Evolutionary conservation across 2,888 invertebrate genomes (phyloP).

Genomic region (Atrina japonica): DNA sequence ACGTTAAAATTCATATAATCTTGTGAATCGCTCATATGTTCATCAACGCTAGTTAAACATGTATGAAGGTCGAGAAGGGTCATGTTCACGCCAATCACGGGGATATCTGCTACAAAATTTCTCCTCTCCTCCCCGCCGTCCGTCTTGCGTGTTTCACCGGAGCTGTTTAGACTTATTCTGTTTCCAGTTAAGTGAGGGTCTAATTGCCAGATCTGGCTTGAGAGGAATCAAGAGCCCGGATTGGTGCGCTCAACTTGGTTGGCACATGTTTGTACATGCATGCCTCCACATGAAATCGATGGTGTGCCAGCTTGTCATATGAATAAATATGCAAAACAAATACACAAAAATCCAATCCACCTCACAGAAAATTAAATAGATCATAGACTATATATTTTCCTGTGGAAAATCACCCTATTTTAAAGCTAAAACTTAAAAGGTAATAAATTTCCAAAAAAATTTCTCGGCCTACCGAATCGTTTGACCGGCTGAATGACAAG

Average conservation of each 20-base stretch:
- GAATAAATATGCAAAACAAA: constrained; percentile 35
- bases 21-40: constrained; percentile 64
- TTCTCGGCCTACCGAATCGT: constrained; percentile 56
- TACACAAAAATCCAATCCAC: constrained; percentile 31
- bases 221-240: constrained; percentile 57
- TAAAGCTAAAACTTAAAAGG: constrained; percentile 9
- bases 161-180: constrained; percentile 47
- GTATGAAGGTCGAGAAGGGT: constrained; percentile 74
- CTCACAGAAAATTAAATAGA: too few relatives aligned
- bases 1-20: constrained; percentile 68
- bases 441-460: constrained; percentile 61
- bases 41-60: constrained; percentile 64
- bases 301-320: constrained; percentile 53
- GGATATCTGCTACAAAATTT: constrained; percentile 48
- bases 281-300: constrained; percentile 73
- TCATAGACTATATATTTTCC: too few relatives aligned
- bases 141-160: constrained; percentile 23
- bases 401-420: too few relatives aligned
- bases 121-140: constrained; percentile 34
- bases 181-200: constrained; percentile 60
- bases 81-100: constrained; percentile 51
- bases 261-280: constrained; percentile 72
- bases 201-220: constrained; percentile 53
- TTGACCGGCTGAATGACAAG: constrained; percentile 68
- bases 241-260: constrained; percentile 64